Evolutionary conservation across 2,113 vertebrate genomes (phyloP), one percentile per base, ranked within the genome.

Genomic region (Nesoenas mayeri): DNA sequence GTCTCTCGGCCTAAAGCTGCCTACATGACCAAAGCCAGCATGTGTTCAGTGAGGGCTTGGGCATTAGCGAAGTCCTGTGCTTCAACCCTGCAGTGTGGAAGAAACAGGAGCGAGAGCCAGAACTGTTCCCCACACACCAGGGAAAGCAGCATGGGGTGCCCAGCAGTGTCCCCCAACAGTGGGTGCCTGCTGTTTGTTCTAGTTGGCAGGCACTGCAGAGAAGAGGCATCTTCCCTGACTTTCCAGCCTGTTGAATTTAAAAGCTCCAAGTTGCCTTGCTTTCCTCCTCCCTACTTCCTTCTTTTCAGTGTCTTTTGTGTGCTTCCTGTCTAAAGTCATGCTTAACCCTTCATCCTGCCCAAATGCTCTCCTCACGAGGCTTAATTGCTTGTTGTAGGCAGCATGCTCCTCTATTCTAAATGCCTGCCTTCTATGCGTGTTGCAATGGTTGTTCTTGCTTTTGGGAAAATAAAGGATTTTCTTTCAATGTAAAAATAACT

Each of bases 401-500:
- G 82, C 71, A 70, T 50, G 47, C n/a, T 83, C 53, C 67, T 64
- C 18, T 79, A 1, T 85, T 85, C 34, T 22, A 58, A 90, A 58
- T 0, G 6, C 75, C 29, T 36, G 50, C 22, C 12, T 91, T 69
- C 71, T 92, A 1, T 73, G 36, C 69, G 62, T 77, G 17, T 74
- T 83, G 75, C 25, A 42, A 5, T 51, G 64, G 11, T 31, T 42
- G 42, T 74, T 92, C 47, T 34, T 84, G 77, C 44, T 86, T 92
- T 79, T 58, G 53, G 77, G 42, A 93, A 91, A 94, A 80, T 44
- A 72, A 93, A 90, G 47, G 57, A 74, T 92, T 89, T 47, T 15
- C 64, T 92, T 95, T 88, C 71, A 12, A 48, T 67, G 57, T 95
- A 89, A 96, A 95, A 95, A 89, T 92, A 95, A 65, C 57, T 91